Base-by-base conservation (phyloP, 2,113 vertebrate species). In the Danionella cerebrum region DNA sequence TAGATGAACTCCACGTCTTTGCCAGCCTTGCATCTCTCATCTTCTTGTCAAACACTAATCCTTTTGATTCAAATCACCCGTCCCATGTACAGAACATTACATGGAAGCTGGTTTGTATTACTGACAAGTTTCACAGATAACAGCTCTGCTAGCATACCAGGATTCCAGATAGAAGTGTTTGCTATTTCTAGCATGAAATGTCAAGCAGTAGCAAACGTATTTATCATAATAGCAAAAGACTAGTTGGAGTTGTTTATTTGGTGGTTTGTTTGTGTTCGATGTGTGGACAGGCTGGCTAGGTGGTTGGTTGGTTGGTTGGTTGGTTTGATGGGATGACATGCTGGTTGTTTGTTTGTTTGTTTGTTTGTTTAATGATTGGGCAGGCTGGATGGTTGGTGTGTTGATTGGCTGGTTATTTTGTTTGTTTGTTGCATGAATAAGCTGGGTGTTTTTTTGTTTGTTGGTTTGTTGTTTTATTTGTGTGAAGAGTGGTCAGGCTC, bases 171-270 rank as follows among this genome's bases (percentile, higher is more conserved):
- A 80, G 12, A 53, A 69, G 21, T 62, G 60, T 67, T 59, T 53
- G 78, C 73, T 72, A 85, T 85, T 80, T 76, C 53, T 78, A 80
- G 74, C 74, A 82, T 79, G 82, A 76, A 76, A 81, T 74, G 79
- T 79, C 54, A 72, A 85, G 80, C 51, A 79, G 75, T 64, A 42
- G 13, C 33, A 24, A n/a, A 10, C 19, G 22, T 68, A 73, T 76
- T 67, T 73, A 65, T 72, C 29, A 60, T 21, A 73, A 74, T 78
- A 55, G 76, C 63, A 80, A 65, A 76, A 77, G 73, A 76, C 48
- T 53, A 45, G 75, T 33, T 68, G 6, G 77, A 50, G 19, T 48
- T 33, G 9, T n/a, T n/a, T n/a, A n/a, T n/a, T n/a, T n/a, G n/a
- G n/a, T n/a, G n/a, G n/a, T n/a, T n/a, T n/a, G n/a, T n/a, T n/a